Base-by-base conservation (phyloP, 2,797 vertebrate genomes). In the Darevskia nairensis region DNA sequence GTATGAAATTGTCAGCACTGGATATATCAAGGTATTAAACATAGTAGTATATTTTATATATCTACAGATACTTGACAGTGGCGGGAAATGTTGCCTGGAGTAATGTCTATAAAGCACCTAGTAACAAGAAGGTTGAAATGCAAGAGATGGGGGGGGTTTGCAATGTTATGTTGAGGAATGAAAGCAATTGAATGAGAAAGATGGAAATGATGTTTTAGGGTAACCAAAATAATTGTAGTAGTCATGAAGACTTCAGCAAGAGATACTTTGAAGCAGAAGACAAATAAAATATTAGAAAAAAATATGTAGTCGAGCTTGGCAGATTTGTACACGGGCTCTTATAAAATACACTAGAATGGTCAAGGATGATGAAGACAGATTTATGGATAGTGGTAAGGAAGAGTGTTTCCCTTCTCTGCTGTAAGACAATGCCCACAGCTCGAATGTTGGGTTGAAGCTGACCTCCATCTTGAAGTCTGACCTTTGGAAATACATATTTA, bases 401-500 rank as follows among this genome's bases (percentile, higher is more conserved):
- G 32, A 87, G 46, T 59, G 35, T 81, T 88, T 81, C 32, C 84
- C 55, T 29, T 55, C 39, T 61, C 50, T 78, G 35, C 39, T 82
- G 39, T 85, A 85, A 66, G 39, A 88, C 17, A 72, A 32, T 85
- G 50, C 46, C n/a, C 46, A 81, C 13, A 78, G 35, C 10, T 85
- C 39, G 29, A 85, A 13, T 72, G 39, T 61, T 61, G 61, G 35
- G 8, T 77, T 84, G 64, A 82, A 77, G 23, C 71, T 87, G 77
- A 88, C 78, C 82, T 85, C 82, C 71, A 87, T 88, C 71, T 82
- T 85, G 78, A 77, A 11, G 35, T 85, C 64, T 88, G 78, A 88
- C 82, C 83, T 82, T 61, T 85, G n/a, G 72, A 90, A 55, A 90
- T 88, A 88, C 77, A 90, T 85, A 85, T 89, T 88, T 90, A 82